Evolutionary conservation across 2,797 vertebrate species (phyloP), one percentile per base, ranked within the genome.

Genomic region (Scarus forsteni): DNA sequence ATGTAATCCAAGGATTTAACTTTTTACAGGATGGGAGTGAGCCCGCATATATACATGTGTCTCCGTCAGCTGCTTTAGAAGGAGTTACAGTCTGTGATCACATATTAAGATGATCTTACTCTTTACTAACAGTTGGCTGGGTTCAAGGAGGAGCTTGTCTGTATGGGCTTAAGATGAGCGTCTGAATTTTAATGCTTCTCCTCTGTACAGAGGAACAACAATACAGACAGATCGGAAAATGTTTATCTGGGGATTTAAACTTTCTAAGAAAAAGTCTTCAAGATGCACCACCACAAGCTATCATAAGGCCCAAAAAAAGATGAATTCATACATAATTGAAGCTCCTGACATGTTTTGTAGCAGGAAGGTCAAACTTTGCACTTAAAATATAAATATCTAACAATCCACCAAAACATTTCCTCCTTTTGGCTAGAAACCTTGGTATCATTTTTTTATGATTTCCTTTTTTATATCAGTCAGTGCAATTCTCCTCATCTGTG

Each of bases 1-100:
- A 90, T 92, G 88, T 93, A 94, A 94, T 94, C 90, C 90, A 70
- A 76, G 89, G 92, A 90, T 92, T 93, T 90, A 72, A 87, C 74
- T 75, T 86, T 80, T 84, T 81, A 84, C 80, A 63, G 83, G 76
- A 70, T 13, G 59, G 6, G 66, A 81, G 77, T 69, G 80, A 85
- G 72, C 51, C 55, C 50, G 80, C 76, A 80, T 72, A 70, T 56
- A 56, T 66, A 27, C 66, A 27, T 50, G 18, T 16, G 12, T 73
- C 57, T 70, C 54, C 45, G 56, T 64, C 62, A 19, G 64, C 55
- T 64, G 67, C 63, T 78, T 73, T 72, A 52, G 71, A 60, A 44
- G 60, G 66, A 62, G 60, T 79, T 71, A 45, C 78, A 65, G 73
- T 73, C 76, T 77, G 61, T 67, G 75, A 86, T 86, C 56, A 10